Evolutionary conservation across 2,797 vertebrate genomes (phyloP), one percentile per base, ranked within the genome.

Genomic region (Podarcis siculus): DNA sequence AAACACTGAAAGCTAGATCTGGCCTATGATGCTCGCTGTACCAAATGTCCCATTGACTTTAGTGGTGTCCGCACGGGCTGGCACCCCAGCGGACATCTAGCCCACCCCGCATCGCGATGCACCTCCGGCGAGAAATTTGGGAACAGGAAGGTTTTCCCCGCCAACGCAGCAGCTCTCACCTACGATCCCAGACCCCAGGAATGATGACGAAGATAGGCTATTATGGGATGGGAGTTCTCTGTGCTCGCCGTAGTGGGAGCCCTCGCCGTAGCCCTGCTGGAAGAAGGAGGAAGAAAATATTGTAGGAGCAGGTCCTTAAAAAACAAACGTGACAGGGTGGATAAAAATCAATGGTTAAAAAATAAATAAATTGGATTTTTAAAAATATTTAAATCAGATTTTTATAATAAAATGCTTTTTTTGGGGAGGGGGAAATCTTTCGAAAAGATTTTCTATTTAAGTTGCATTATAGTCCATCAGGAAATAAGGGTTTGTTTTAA

Each of bases 181-280:
- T 94, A 98, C 96, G 2, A 99, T 98, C 86, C 98, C 98, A 5
- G 98, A 97, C 91, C 97, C 98, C 95, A 99, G 98, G 96, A 99
- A 99, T 0, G 98, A 96, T 3, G 99, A 97, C 0, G 98, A 98
- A 91, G 97, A 93, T 32, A 98, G 91, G 95, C 93, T 95, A 86
- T 94, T 92, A 35, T 97, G 97, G 7, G 97, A 84, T 0, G 98
- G 97, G 88, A 98, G 95, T 77, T 98, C 97, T 93, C 98, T 96
- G 88, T 97, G 98, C 83, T 99, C 99, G 0, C 94, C 92, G 86
- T 98, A 99, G 97, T 98, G 99, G 75, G 98, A 87, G 2, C 98
- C 97, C 89, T 99, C 99, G 0, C 97, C 96, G 79, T 99, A 99
- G 90, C 95, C 97, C 99, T 99, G 95, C 89, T 87, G 87, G 64